Conservation (phyloP, 2,113 vertebrate genomes). For the Leptobrachium leishanense region DNA sequence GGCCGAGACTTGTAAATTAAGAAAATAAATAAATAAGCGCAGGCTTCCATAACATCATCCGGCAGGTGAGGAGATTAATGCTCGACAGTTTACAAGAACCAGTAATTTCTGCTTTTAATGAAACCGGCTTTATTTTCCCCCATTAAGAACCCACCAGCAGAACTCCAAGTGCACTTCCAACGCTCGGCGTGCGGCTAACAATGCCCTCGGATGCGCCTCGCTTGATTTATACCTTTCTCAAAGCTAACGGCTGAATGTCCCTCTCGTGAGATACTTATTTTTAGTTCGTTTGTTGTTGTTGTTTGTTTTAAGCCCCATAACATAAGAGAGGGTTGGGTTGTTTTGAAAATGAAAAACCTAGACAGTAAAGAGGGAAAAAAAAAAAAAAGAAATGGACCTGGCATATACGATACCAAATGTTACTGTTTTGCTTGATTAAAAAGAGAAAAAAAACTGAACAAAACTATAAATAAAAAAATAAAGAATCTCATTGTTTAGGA, state of each 20-base stretch:
- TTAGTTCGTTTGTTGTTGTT: slow-evolving; percentile 2
- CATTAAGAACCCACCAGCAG: not conserved
- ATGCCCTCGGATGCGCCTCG: not conserved
- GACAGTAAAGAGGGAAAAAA: too few species aligned
- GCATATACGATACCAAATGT: slow-evolving; percentile 8
- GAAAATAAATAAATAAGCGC: not conserved
- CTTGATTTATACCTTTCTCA: slow-evolving; percentile 16
- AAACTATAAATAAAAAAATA: not conserved
- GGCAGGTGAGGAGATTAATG: slow-evolving; percentile 33
- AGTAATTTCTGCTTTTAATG: slow-evolving; percentile 17
- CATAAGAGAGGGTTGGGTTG: too few species aligned
- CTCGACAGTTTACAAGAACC: slow-evolving; percentile 19
- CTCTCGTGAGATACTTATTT: slow-evolving; percentile 19
- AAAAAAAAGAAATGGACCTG: too few species aligned
- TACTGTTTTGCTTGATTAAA: not conserved
- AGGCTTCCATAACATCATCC: not conserved
- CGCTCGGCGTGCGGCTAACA: slow-evolving; percentile 3
- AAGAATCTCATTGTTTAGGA: not conserved
- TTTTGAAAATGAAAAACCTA: too few species aligned
- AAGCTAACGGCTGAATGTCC: not conserved
- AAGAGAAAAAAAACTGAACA: not conserved
- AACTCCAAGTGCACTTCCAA: not conserved
- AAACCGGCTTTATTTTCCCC: not conserved
- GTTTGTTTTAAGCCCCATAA: too few species aligned
- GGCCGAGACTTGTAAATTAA: slow-evolving; percentile 24